A percentile compares a stretch with the other conserved stretches of the same genome.
Conservation (phyloP, 2,113 vertebrate genomes). For the Chaetodon auriga region DNA sequence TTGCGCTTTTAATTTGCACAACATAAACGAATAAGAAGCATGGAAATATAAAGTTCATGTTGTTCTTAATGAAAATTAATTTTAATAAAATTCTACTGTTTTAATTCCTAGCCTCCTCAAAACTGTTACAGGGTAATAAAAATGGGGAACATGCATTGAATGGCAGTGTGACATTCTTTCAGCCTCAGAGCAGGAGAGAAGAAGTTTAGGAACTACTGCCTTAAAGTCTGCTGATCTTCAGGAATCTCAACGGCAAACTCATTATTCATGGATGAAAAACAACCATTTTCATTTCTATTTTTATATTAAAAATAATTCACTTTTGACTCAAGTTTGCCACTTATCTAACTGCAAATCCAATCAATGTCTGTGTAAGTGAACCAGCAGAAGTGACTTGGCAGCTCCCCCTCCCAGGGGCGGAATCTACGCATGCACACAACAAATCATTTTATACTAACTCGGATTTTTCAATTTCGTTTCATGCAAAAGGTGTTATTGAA, state of each 20-base stretch:
- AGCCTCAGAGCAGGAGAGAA: not conserved
- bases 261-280: constrained; percentile 7
- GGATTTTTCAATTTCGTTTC: not conserved
- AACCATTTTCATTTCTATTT: not conserved
- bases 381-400: not conserved
- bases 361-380: not conserved
- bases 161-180: not conserved
- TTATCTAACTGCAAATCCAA: not conserved
- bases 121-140: too few species aligned
- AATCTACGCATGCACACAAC: not conserved
- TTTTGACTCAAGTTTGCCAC: not conserved
- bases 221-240: not conserved
- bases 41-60: not conserved
- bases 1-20: not conserved
- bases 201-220: not conserved
- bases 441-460: not conserved
- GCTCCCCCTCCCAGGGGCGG: not conserved
- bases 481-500: not conserved
- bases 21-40: not conserved
- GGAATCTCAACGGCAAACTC: not conserved
- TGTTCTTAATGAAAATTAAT: not conserved
- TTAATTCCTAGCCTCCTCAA: not conserved
- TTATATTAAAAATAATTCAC: not conserved
- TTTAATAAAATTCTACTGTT: not conserved
- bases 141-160: not conserved